Evolutionary conservation across 2,113 vertebrate genomes (phyloP), one percentile per base, ranked within the genome.

Genomic region (Syrrhaptes paradoxus): DNA sequence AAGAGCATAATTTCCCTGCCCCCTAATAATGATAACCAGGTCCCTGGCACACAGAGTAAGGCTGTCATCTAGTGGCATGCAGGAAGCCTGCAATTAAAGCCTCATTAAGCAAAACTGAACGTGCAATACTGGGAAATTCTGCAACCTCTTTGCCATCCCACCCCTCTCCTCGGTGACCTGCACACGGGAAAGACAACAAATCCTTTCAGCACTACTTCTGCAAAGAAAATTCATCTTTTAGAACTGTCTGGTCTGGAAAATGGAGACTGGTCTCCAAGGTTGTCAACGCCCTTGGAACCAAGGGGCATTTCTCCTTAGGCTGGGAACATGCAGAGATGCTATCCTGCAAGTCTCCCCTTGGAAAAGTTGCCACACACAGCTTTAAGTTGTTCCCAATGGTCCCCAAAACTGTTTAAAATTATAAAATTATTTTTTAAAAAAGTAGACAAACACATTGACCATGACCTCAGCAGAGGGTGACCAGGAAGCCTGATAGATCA

Each of bases 41-140:
- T 7, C 34, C 48, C 18, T 58, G 31, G 86, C 34, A 57, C 79
- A 74, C 85, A 86, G 95, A 77, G 58, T 68, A 90, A 96, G 93
- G 72, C 90, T 95, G 95, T 83, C 96, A 97, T 74, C 95, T 96
- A 93, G 96, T 49, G 95, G 95, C 80, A 92, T 92, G 32, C 46
- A 76, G 38, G 62, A 73, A 93, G 45, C 62, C 85, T 82, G 2
- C 92, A 95, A 89, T 88, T 93, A 78, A 85, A 78, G 41, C 41
- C 41, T 94, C 72, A 62, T 85, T 75, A 70, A 66, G 29, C 28
- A 66, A 65, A 79, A 17, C 13, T n/a, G 68, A 49, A 57, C 8
- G 9, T 12, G 9, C 48, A 12, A 22, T 11, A 13, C 24, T 6
- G n/a, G 3, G 3, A 34, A 80, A 67, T 2, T 2, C 21, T 6